These are phyloP conservation scores for Athene noctua DNA, from an alignment of 2,113 vertebrate genomes.

Conservation along the genomic window DNA sequence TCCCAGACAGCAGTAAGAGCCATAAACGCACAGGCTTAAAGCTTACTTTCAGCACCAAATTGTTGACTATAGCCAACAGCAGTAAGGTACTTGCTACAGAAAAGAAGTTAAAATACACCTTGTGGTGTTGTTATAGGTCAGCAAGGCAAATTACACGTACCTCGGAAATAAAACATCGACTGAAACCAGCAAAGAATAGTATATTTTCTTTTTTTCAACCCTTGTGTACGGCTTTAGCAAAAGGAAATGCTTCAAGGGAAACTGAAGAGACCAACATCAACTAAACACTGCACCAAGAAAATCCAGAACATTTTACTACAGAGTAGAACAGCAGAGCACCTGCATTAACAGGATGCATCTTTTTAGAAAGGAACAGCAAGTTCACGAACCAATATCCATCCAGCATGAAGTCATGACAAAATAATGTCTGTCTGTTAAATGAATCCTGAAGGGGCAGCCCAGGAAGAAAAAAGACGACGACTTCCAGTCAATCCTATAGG, in stretches of 20 bases:
- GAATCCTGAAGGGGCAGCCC: neutral
- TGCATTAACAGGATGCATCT: neutral
- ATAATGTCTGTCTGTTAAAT: neutral
- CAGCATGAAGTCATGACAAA: neutral
- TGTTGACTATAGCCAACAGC: neutral
- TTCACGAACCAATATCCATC: neutral
- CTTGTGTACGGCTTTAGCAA: neutral
- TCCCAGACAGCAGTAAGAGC: neutral
- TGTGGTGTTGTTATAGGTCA: neutral
- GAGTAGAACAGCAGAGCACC: neutral
- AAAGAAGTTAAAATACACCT: neutral
- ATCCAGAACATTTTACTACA: neutral
- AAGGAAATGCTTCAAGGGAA: neutral
- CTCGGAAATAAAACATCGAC: neutral
- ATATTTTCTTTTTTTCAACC: neutral
- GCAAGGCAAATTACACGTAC: neutral
- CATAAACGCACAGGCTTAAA: neutral
- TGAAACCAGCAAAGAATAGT: neutral
- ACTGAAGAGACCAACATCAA: neutral
- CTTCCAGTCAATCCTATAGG: neutral
- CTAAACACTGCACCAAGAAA: neutral
- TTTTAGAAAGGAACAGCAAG: neutral
- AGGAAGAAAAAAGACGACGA: neutral
- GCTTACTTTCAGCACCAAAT: neutral
- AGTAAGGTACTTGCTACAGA: neutral